Base-by-base conservation (phyloP, 2,113 vertebrate genomes). In the Girardinichthys multiradiatus region DNA sequence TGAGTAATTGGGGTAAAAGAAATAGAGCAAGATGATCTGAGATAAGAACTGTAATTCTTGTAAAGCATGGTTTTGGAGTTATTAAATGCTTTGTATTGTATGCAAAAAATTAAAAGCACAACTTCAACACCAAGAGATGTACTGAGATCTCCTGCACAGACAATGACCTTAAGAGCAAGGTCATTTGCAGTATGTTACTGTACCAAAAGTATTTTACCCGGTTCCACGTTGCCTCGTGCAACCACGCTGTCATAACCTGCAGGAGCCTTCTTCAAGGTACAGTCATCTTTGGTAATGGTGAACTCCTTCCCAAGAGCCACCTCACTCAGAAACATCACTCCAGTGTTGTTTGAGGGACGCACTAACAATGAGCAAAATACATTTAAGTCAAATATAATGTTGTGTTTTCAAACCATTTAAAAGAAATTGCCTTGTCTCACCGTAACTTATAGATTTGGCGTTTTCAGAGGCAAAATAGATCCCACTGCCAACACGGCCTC, bases 401-500 rank as follows among this genome's bases (percentile, higher is more conserved):
- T 31, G 35, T 60, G 1, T 4, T 26, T 39, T 4, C 2, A 64
- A 54, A 77, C 12, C 31, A 33, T 39, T 24, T 45, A 19, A 14
- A 9, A 24, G 57, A 4, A 10, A 17, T 24, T 0, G 27, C 42
- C 5, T 57, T 30, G 30, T 0, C 80, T 96, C 80, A 98, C 97
- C 96, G 0, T 97, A 98, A 77, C 63, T 0, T 0, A 94, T 95
- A 17, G 96, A 98, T 82, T 97, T 98, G 68, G 76, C 79, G 89
- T 96, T 97, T 93, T 98, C 97, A 0, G 96, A 98, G 35, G 97
- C 95, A 0, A 98, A 99, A 90, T 96, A 99, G 77, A 98, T 96
- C 26, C 97, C 96, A 14, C 83, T 87, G 76, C 97, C 97, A 14
- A 97, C 95, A 0, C 95, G 93, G 1, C 97, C 96, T 0, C 97